Percentiles rank a stretch among this genome's conserved stretches.
These are phyloP conservation scores for Aptenodytes patagonicus DNA, from an alignment of 2,113 vertebrate genomes.

Conservation along the genomic window DNA sequence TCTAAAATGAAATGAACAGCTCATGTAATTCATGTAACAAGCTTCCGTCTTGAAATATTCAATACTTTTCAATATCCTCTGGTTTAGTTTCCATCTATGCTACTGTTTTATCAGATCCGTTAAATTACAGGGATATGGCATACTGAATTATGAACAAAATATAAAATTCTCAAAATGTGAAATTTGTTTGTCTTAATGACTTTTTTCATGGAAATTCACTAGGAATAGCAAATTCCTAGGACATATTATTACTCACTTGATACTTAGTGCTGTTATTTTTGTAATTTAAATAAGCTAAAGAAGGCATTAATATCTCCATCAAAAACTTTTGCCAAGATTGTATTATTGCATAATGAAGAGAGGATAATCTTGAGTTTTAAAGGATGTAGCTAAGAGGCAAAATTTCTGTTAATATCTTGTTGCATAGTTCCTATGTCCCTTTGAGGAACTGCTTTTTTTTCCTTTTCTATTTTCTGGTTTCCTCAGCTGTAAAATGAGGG, in stretches of 20 bases:
- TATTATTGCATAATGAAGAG: background rate
- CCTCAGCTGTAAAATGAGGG: background rate
- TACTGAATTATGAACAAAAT: background rate
- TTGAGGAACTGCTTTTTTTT: background rate
- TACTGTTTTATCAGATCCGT: background rate
- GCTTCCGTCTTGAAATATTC: background rate
- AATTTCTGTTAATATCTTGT: background rate
- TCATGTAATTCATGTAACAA: background rate
- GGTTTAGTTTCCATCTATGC: background rate
- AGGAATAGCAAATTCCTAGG: background rate
- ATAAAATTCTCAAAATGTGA: background rate
- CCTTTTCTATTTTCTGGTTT: background rate
- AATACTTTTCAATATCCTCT: background rate
- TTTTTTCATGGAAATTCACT: background rate
- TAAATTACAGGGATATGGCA: background rate
- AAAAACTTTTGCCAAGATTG: background rate
- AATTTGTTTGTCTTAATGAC: background rate
- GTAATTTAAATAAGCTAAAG: background rate
- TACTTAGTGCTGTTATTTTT: background rate
- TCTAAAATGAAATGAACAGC: background rate
- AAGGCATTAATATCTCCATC: background rate
- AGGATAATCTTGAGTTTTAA: background rate
- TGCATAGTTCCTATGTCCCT: background rate
- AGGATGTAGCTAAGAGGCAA: background rate
- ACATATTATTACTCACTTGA: background rate